phyloP scores from a whole-genome alignment of 2,888 invertebrate species.

The Plagodis pulveraria region DNA sequence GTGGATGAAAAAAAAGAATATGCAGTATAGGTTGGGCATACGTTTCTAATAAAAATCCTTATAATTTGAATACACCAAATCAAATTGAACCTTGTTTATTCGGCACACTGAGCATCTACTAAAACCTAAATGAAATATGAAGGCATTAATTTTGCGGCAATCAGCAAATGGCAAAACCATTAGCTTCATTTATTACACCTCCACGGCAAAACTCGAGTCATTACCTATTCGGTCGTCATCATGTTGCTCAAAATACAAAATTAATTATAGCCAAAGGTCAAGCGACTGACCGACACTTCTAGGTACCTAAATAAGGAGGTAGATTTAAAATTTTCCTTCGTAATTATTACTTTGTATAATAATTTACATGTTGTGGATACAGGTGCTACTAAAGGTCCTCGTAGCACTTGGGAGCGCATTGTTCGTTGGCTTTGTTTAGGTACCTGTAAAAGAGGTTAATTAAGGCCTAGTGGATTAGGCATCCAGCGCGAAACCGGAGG shows the following conservation, averaged over 20 bases:
- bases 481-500: no score
- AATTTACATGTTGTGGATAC: conserved; percentile 9
- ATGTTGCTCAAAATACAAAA: conserved; percentile 40
- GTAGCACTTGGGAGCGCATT: conserved; percentile 1
- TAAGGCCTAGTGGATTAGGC: no score
- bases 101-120: conserved; percentile 18
- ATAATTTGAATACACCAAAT: conserved; percentile 10
- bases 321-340: conserved; percentile 31
- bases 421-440: conserved; percentile 1
- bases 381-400: conserved; percentile 5
- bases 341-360: background rate
- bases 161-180: conserved; percentile 34
- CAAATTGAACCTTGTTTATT: conserved; percentile 15
- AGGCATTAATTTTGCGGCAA: conserved; percentile 33
- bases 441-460: background rate
- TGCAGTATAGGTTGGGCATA: no score
- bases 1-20: background rate
- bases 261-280: conserved; percentile 52
- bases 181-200: conserved; percentile 9
- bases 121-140: conserved; percentile 19
- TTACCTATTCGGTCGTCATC: conserved; percentile 40
- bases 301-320: conserved; percentile 12
- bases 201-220: conserved; percentile 30
- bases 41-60: background rate
- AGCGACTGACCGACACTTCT: conserved; percentile 17